These are phyloP conservation scores for Neosalanx taihuensis DNA, from an alignment of 2,797 vertebrate genomes.

Conservation along the genomic window DNA sequence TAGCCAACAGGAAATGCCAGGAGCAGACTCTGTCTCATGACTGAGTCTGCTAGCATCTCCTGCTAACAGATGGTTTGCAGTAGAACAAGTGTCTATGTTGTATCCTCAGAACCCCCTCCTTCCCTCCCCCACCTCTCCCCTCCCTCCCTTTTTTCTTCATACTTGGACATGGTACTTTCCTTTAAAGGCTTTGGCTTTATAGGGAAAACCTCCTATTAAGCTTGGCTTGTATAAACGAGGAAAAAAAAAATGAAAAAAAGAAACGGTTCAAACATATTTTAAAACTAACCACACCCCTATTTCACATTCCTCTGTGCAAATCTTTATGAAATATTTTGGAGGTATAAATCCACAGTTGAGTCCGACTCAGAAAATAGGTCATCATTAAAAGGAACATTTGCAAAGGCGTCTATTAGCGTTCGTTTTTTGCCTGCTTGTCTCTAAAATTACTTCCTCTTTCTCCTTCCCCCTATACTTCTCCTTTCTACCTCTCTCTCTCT, in stretches of 20 bases:
- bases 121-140: constrained; percentile 29
- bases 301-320: neutral
- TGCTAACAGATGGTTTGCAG: constrained; percentile 74
- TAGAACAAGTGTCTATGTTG: constrained; percentile 70
- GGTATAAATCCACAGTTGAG: neutral
- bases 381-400: neutral
- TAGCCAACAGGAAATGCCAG: constrained; percentile 77
- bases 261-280: neutral
- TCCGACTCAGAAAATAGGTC: neutral
- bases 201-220: constrained; percentile 34
- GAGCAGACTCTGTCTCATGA: constrained; percentile 75
- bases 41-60: constrained; percentile 63
- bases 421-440: neutral
- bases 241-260: neutral
- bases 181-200: constrained; percentile 54
- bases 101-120: constrained; percentile 55
- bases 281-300: neutral
- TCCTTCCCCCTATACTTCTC: no score
- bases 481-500: no score
- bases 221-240: constrained; percentile 1
- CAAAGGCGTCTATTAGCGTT: neutral
- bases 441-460: no score
- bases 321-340: neutral
- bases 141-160: neutral
- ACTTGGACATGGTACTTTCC: constrained; percentile 57